phyloP scores from a whole-genome alignment of 2,113 vertebrate genomes.

The Pomatostomus ruficeps region DNA sequence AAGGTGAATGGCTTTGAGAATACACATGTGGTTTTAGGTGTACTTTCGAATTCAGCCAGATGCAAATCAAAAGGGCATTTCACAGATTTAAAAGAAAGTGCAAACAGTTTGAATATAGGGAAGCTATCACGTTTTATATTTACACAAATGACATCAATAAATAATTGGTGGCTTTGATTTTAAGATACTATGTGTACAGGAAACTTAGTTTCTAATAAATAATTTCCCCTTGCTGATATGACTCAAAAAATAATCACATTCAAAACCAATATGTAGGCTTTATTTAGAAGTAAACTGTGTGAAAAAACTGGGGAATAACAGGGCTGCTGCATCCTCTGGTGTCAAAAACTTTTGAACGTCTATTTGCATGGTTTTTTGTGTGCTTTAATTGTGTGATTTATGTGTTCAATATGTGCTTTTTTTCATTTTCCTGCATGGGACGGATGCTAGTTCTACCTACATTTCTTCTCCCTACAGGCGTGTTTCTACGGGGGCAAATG shows the following conservation, averaged over 20 bases:
- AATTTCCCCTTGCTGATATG: fast-evolving
- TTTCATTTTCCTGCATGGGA: background rate
- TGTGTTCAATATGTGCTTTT: fast-evolving
- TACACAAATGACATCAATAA: background rate
- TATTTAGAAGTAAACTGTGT: background rate
- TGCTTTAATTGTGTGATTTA: background rate
- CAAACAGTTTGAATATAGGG: background rate
- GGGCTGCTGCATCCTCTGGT: background rate
- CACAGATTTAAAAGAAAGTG: background rate
- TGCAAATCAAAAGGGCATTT: background rate
- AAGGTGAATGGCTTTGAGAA: background rate
- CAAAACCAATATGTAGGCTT: background rate
- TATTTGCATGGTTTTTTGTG: background rate
- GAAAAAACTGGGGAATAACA: background rate
- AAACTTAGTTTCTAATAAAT: background rate
- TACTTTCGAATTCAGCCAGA: background rate
- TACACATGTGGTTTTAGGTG: background rate
- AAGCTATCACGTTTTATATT: background rate
- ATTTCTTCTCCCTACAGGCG: background rate
- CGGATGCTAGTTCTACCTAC: background rate
- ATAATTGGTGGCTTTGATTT: background rate
- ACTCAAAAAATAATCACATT: background rate
- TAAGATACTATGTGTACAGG: background rate
- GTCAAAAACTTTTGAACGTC: background rate
- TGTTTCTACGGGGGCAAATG: background rate